These are phyloP conservation scores for Brotula barbata DNA, from an alignment of 2,797 vertebrate genomes.

Conservation along the genomic window DNA sequence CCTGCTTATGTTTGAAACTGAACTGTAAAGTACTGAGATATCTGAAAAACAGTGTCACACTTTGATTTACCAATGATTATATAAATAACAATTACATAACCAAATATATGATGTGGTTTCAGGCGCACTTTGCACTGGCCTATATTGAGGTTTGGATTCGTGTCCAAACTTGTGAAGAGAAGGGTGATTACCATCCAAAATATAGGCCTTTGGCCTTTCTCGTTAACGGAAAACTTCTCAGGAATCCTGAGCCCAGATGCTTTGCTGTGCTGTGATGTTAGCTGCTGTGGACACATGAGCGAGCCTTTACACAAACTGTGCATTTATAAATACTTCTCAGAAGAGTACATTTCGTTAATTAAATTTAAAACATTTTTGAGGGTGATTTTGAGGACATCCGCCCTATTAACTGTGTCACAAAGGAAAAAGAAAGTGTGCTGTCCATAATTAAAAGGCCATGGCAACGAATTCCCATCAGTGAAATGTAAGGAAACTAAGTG, in stretches of 20 bases:
- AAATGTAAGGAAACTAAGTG: slow-evolving; percentile 8
- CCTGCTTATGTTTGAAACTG: not conserved
- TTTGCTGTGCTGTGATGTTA: no score
- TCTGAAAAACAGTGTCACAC: not conserved
- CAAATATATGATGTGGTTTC: no score
- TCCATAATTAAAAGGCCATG: slow-evolving; percentile 41
- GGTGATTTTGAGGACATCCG: no score
- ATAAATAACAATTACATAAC: no score
- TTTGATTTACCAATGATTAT: no score
- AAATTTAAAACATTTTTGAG: not conserved
- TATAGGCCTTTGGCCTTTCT: slow-evolving; percentile 8
- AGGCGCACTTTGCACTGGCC: not conserved
- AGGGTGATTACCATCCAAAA: not conserved
- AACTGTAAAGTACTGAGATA: no score
- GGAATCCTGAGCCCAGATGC: slow-evolving; percentile 19
- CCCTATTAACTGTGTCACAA: not conserved
- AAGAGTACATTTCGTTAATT: not conserved
- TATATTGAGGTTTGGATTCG: not conserved
- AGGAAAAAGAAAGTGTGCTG: not conserved
- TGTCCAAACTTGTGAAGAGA: not conserved
- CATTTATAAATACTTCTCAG: no score
- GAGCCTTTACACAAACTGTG: no score
- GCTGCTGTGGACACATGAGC: no score
- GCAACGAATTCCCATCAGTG: slow-evolving; percentile 21
- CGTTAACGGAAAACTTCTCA: slow-evolving; percentile 15